Evolutionary conservation across 2,797 vertebrate genomes (phyloP).

Genomic region (Oophaga sylvatica): DNA sequence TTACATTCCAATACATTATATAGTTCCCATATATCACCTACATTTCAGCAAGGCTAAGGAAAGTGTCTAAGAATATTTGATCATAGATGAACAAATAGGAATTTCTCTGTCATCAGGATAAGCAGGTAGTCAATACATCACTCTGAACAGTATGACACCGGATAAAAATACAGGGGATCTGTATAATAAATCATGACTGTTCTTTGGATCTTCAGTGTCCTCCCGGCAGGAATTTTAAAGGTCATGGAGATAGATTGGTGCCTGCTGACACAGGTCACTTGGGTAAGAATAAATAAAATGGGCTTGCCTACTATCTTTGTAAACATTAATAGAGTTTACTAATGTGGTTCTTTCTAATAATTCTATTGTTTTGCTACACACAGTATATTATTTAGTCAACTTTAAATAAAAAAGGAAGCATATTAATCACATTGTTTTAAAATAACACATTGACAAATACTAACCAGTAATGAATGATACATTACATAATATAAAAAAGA

Average conservation of each 20-base stretch:
- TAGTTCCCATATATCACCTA: slow-evolving; percentile 47
- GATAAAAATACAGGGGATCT: slow-evolving; percentile 48
- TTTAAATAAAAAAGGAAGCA: neutral
- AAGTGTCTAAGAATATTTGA: slow-evolving; percentile 39
- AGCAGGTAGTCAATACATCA: slow-evolving; percentile 52
- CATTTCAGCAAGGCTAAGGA: slow-evolving; percentile 43
- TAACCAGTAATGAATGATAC: neutral
- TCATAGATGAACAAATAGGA: slow-evolving; percentile 47
- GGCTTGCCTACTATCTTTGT: neutral
- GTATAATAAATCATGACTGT: slow-evolving; percentile 50
- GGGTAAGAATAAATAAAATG: slow-evolving; percentile 18
- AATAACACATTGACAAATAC: neutral
- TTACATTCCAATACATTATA: slow-evolving; percentile 49
- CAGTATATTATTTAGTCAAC: neutral
- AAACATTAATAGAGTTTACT: neutral
- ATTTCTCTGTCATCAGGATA: slow-evolving; percentile 50
- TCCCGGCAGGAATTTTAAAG: slow-evolving; percentile 51
- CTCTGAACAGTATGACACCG: slow-evolving; percentile 27
- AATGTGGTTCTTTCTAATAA: neutral
- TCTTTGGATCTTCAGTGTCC: slow-evolving; percentile 42
- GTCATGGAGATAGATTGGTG: slow-evolving; percentile 25
- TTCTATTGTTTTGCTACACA: neutral
- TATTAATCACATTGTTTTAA: neutral
- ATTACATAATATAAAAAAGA: too few species aligned
- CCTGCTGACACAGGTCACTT: slow-evolving; percentile 25